Conservation (phyloP, 2,888 invertebrate species). For the Cephus rjabovi region DNA sequence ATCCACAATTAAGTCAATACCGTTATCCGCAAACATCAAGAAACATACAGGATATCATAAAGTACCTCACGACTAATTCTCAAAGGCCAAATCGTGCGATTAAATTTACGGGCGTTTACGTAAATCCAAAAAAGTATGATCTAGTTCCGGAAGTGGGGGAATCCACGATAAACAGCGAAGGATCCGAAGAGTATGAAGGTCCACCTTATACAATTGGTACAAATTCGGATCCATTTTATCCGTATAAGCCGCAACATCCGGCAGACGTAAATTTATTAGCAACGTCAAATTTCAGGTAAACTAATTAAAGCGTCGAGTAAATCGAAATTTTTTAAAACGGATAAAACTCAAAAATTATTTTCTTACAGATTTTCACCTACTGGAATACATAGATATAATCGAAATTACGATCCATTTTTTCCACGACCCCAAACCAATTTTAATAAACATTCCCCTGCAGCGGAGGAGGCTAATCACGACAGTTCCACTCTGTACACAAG, state of each 20-base stretch:
- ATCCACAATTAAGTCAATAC: conserved; percentile 61
- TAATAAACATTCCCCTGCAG: conserved; percentile 33
- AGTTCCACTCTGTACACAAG: conserved; percentile 28
- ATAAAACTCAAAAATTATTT: neutral
- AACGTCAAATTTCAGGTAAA: conserved; percentile 64
- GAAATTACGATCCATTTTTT: conserved; percentile 48
- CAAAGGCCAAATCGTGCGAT: conserved; percentile 52
- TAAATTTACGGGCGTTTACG: conserved; percentile 64
- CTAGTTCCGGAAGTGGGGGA: conserved; percentile 41
- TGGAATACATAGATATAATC: conserved; percentile 53
- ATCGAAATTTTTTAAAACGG: neutral
- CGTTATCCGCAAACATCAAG: conserved; percentile 58
- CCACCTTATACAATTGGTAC: conserved; percentile 51
- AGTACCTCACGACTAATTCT: conserved; percentile 54
- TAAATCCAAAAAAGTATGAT: conserved; percentile 60
- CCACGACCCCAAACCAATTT: conserved; percentile 44
- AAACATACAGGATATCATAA: conserved; percentile 64
- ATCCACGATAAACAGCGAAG: conserved; percentile 48
- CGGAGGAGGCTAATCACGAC: conserved; percentile 40
- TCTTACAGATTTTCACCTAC: conserved; percentile 55
- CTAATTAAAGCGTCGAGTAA: conserved; percentile 22
- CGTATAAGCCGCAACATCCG: conserved; percentile 79
- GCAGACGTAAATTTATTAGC: conserved; percentile 81
- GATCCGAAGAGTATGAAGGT: conserved; percentile 50
- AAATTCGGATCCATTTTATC: conserved; percentile 74